Base-by-base conservation (phyloP, 2,888 invertebrate genomes). In the Trachelus iudaicus region DNA sequence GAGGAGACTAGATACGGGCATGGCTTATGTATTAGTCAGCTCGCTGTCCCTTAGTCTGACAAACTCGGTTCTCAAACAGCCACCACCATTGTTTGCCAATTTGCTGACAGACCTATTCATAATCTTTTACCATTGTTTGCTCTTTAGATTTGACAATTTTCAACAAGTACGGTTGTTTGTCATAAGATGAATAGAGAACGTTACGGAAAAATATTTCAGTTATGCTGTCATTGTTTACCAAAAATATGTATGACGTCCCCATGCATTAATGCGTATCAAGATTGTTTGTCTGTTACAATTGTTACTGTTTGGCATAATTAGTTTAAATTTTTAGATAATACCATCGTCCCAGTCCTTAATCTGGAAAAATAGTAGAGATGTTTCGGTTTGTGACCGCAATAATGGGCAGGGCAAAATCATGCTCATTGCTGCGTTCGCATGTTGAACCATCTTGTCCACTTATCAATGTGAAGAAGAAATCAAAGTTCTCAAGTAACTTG, bases 321-420 rank as follows among this genome's bases (percentile, higher is more conserved):
- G 56, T 56, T 56, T 23, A 56, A 56, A 9, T 23, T 56, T 56
- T 56, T 23, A 56, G 56, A 56, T 23, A 56, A 23, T 56, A 9
- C 9, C 23, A 56, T 56, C 56, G 56, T 2, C 23, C 23, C 2
- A 1, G 23, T 23, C 23, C 56, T 23, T 23, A 56, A 6, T 56
- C 23, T 56, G 56, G 56, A 23, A 6, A 56, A 15, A 9, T 23
- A 56, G 79, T 81, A 85, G 85, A 85, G 87, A 83, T 87, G 89
- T 90, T 91, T 90, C 88, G 89, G 85, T 92, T 92, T 92, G 92
- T 92, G 92, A 92, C 92, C 91, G 92, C 91, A 92, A 91, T 89
- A 92, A 92, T 92, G 92, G 91, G 92, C 91, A 92, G 81, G 79
- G 80, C 79, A 80, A 37, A 73, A 74, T 80, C 81, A 80, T 90